Evolutionary conservation across 2,797 vertebrate species (phyloP).

Genomic region (Microcaecilia unicolor): DNA sequence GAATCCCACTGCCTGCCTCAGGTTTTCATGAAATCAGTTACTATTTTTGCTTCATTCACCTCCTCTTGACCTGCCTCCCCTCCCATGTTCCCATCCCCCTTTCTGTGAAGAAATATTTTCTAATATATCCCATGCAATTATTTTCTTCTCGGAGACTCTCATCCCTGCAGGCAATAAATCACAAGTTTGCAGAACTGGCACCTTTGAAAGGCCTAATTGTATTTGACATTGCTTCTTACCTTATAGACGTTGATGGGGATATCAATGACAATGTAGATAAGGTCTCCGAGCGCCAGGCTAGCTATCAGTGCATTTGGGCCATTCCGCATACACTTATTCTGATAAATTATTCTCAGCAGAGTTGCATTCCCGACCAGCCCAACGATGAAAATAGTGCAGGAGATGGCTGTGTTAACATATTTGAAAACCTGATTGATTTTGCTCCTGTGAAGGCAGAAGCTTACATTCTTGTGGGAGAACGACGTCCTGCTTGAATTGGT

Average conservation of each 20-base stretch:
- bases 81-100: background rate
- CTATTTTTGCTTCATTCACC: too few relatives aligned
- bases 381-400: constrained; percentile 83
- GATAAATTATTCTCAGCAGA: constrained; percentile 92
- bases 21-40: too few relatives aligned
- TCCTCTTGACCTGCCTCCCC: background rate
- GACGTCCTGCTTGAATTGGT: constrained; percentile 15
- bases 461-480: constrained; percentile 30
- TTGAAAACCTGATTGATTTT: constrained; percentile 71
- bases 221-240: constrained; percentile 59
- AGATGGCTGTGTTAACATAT: constrained; percentile 87
- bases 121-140: too few relatives aligned
- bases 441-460: constrained; percentile 49
- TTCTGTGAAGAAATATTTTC: too few relatives aligned
- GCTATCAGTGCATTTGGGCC: constrained; percentile 94
- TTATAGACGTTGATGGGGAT: constrained; percentile 90
- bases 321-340: constrained; percentile 98
- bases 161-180: too few relatives aligned
- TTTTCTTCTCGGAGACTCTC: too few relatives aligned
- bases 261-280: constrained; percentile 87
- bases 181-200: too few relatives aligned
- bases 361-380: constrained; percentile 92
- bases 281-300: constrained; percentile 91
- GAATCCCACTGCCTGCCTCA: too few relatives aligned
- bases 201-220: too few relatives aligned